phyloP scores from a whole-genome alignment of 2,888 invertebrate species.

The Drosophila anomalata region DNA sequence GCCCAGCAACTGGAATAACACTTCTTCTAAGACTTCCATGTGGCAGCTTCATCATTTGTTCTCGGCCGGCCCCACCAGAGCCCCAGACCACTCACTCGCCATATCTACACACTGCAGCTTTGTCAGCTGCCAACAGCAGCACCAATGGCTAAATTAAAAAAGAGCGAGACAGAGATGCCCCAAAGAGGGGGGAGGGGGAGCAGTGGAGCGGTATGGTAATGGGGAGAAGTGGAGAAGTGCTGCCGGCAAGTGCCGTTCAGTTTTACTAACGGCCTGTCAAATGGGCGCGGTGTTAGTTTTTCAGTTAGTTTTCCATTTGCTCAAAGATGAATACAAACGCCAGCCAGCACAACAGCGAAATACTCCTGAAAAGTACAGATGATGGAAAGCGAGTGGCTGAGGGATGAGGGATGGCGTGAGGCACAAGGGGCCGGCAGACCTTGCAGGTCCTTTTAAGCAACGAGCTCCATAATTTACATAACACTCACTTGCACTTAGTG shows the following conservation, averaged over 20 bases:
- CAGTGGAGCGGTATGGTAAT: neutral
- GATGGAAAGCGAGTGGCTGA: neutral
- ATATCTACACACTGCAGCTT: conserved; percentile 49
- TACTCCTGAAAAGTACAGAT: conserved; percentile 17
- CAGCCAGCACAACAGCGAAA: conserved; percentile 5
- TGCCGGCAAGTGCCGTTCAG: conserved; percentile 59
- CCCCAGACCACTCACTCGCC: conserved; percentile 19
- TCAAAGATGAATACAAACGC: conserved; percentile 53
- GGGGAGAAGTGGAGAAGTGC: conserved; percentile 22
- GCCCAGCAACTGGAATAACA: conserved; percentile 45
- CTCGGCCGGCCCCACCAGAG: conserved; percentile 16
- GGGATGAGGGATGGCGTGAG: neutral
- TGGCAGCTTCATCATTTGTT: conserved; percentile 50
- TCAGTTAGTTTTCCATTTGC: conserved; percentile 59
- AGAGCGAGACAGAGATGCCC: conserved; percentile 37
- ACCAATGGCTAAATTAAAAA: conserved; percentile 59
- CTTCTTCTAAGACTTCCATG: conserved; percentile 54
- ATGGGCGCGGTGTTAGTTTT: conserved; percentile 57
- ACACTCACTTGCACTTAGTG: conserved; percentile 78
- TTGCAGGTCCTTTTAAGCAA: conserved; percentile 63
- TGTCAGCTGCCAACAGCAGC: conserved; percentile 68
- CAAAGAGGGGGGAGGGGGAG: neutral
- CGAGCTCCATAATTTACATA: conserved; percentile 72
- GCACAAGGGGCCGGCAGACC: conserved; percentile 9
- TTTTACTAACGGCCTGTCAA: conserved; percentile 60